These are phyloP conservation scores for Bombus consobrinus DNA, from an alignment of 1,140 invertebrate genomes.

Conservation along the genomic window DNA sequence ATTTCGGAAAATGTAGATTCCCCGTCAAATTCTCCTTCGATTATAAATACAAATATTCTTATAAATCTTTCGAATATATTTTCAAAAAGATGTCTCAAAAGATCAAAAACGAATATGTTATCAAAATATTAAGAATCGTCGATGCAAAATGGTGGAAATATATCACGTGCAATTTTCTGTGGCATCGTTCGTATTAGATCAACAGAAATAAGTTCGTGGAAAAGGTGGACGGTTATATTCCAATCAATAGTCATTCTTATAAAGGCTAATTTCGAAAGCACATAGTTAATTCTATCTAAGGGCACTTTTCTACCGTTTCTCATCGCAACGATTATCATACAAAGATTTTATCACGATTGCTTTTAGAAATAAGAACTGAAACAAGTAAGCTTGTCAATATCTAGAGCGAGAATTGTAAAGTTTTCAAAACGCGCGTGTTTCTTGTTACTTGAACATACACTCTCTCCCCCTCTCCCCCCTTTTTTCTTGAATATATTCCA, in stretches of 20 bases:
- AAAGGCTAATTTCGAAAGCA: slow-evolving; percentile 74
- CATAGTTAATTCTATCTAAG: slow-evolving; percentile 75
- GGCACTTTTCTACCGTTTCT: slow-evolving; percentile 75
- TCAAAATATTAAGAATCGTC: not conserved
- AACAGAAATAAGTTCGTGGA: not conserved
- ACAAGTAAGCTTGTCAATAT: not conserved
- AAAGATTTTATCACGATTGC: not conserved
- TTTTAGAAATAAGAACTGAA: too few relatives aligned
- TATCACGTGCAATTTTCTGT: not conserved
- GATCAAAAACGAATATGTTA: not conserved
- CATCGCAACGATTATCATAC: slow-evolving; percentile 21
- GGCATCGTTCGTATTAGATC: not conserved
- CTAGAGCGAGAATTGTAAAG: not conserved
- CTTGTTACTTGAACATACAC: not conserved
- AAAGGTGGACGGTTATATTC: slow-evolving; percentile 24
- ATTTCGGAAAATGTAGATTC: not conserved
- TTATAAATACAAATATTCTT: not conserved
- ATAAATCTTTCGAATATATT: not conserved
- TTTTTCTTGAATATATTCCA: too few relatives aligned
- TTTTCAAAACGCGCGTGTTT: not conserved
- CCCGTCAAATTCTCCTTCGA: not conserved
- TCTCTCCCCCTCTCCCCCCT: too few relatives aligned
- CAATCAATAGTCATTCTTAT: slow-evolving; percentile 30
- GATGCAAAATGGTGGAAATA: not conserved
- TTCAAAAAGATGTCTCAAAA: slow-evolving; percentile 9